Conservation (phyloP, 2,113 vertebrate species). For the Lutjanus erythropterus region DNA sequence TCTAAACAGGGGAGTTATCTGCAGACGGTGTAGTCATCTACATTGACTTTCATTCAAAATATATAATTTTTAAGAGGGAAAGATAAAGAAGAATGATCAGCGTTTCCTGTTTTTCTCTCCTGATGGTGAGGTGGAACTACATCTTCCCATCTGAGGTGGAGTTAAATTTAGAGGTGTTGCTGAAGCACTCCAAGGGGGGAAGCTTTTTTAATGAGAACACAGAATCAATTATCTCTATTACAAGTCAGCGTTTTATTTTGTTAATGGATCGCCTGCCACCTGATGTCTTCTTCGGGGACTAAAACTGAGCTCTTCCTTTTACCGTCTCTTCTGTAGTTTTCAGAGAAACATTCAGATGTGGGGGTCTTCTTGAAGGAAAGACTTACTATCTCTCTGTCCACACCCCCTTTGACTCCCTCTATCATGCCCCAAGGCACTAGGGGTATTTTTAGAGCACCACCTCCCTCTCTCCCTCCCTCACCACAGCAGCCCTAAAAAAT, state of each 20-base stretch:
- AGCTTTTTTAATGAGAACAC: constrained; percentile 16
- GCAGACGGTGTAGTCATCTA: too few relatives aligned
- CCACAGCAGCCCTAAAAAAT: not conserved
- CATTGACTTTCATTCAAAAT: too few relatives aligned
- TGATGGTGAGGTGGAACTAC: not conserved
- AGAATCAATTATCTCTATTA: constrained; percentile 18
- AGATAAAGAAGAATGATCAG: not conserved
- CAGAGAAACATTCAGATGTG: not conserved
- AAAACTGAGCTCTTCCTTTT: constrained; percentile 1
- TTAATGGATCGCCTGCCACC: not conserved
- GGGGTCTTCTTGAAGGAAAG: not conserved
- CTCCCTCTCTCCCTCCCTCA: constrained; percentile 10
- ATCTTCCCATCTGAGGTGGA: not conserved
- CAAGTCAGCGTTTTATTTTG: not conserved
- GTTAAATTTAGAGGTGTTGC: constrained; percentile 25
- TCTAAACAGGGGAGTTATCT: too few relatives aligned
- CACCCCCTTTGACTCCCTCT: constrained; percentile 8
- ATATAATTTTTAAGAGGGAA: too few relatives aligned
- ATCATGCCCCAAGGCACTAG: constrained; percentile 34
- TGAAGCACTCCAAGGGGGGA: not conserved
- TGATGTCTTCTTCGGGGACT: not conserved
- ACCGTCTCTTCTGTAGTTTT: constrained; percentile 7
- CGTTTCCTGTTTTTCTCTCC: not conserved
- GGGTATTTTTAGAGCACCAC: constrained; percentile 59
- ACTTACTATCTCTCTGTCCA: constrained; percentile 3